A percentile compares a stretch with the other conserved stretches of the same genome.
These are phyloP conservation scores for Paedocypris sp. DNA, from an alignment of 2,113 vertebrate species.

Conservation along the genomic window DNA sequence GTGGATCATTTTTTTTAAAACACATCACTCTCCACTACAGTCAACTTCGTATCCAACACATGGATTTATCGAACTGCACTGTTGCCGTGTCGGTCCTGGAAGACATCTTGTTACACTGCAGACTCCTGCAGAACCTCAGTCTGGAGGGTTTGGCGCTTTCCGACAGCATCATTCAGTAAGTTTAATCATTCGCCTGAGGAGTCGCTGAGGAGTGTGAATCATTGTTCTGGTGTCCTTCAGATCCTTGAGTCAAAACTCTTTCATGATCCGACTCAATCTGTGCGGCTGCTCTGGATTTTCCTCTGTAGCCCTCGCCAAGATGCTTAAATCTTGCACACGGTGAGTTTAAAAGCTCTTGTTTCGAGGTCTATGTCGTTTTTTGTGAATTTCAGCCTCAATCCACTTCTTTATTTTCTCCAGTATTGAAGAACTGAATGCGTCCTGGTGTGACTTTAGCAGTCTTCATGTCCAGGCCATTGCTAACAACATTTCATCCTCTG, in stretches of 20 bases:
- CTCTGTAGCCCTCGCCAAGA: slow-evolving; percentile 52
- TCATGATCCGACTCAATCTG: slow-evolving; percentile 73
- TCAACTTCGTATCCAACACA: slow-evolving; percentile 62
- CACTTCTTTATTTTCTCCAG: slow-evolving; percentile 40
- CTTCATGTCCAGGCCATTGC: slow-evolving; percentile 69
- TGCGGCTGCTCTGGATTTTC: slow-evolving; percentile 77
- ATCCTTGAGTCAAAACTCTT: slow-evolving; percentile 63
- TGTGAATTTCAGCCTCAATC: not conserved
- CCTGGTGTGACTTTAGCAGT: slow-evolving; percentile 78
- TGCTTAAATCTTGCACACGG: slow-evolving; percentile 68
- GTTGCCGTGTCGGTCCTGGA: slow-evolving; percentile 58
- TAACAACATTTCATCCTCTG: slow-evolving; percentile 46
- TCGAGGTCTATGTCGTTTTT: not conserved
- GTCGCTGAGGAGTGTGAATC: no score
- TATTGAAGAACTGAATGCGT: slow-evolving; percentile 77
- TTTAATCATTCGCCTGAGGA: no score
- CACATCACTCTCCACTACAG: slow-evolving; percentile 52
- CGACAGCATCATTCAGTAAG: slow-evolving; percentile 70
- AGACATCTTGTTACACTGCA: slow-evolving; percentile 65
- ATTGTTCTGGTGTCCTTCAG: slow-evolving; percentile 45
- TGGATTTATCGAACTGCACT: slow-evolving; percentile 80
- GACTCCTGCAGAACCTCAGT: slow-evolving; percentile 69
- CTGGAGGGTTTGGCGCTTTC: slow-evolving; percentile 79
- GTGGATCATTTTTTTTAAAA: no score
- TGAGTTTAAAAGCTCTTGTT: slow-evolving; percentile 38